Conservation (phyloP, 2,888 invertebrate genomes). For the Heliconius erato region DNA sequence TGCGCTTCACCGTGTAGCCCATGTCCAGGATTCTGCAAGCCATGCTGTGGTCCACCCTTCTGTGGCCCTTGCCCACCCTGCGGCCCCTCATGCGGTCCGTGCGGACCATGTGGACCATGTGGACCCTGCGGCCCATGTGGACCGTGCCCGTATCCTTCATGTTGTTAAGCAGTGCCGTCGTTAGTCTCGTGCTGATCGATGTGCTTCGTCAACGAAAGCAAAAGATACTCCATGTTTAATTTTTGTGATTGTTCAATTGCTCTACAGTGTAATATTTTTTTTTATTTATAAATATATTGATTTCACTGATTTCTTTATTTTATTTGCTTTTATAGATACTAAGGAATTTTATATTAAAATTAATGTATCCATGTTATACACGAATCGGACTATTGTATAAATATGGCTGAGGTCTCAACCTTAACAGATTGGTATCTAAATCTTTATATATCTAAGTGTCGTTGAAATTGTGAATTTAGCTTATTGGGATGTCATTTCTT, state of each 20-base stretch:
- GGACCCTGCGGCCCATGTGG: slow-evolving; percentile 49
- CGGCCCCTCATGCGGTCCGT: slow-evolving; percentile 25
- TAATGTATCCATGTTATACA: not conserved
- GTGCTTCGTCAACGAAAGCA: slow-evolving; percentile 12
- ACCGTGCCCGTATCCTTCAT: slow-evolving; percentile 1
- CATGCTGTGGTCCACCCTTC: slow-evolving; percentile 36
- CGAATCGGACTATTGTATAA: not conserved
- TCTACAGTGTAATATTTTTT: not conserved
- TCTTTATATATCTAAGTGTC: no score
- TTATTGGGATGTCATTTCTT: no score
- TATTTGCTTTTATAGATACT: not conserved
- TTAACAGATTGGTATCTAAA: no score
- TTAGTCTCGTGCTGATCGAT: slow-evolving; percentile 50
- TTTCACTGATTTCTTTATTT: not conserved
- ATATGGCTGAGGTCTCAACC: no score
- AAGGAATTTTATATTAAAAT: not conserved
- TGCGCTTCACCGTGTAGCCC: slow-evolving; percentile 20
- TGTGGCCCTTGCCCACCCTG: slow-evolving; percentile 46
- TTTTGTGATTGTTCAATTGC: slow-evolving; percentile 15
- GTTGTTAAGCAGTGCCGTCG: slow-evolving; percentile 33
- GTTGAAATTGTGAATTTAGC: no score
- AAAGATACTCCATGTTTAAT: slow-evolving; percentile 15
- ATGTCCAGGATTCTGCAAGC: slow-evolving; percentile 37
- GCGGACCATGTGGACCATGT: slow-evolving; percentile 49
- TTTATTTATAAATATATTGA: slow-evolving; percentile 1